Conservation (phyloP, 2,113 vertebrate genomes). For the Rostratula benghalensis region DNA sequence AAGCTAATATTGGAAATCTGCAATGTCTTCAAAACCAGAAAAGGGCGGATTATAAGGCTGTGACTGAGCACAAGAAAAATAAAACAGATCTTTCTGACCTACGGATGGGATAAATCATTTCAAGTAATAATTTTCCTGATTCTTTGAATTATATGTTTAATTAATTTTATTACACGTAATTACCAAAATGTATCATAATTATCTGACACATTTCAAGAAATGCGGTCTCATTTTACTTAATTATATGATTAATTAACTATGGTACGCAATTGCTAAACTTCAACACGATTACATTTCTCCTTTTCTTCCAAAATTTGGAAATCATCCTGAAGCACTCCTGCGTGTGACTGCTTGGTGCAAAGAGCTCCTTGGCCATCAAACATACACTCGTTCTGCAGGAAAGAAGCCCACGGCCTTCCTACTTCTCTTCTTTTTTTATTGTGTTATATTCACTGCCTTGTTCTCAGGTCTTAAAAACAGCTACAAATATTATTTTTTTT, state of each 20-base stretch:
- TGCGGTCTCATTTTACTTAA: slow-evolving; percentile 66
- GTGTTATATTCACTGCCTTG: background rate
- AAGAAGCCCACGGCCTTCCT: background rate
- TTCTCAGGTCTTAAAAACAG: background rate
- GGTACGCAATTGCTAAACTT: slow-evolving; percentile 62
- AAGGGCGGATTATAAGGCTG: background rate
- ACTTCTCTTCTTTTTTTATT: background rate
- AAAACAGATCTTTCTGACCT: slow-evolving; percentile 50
- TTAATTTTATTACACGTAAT: slow-evolving; percentile 70
- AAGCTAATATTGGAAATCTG: slow-evolving; percentile 6
- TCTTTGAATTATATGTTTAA: slow-evolving; percentile 69
- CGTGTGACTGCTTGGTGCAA: background rate
- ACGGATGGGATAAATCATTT: slow-evolving; percentile 1
- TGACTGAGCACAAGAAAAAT: slow-evolving; percentile 20
- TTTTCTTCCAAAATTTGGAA: slow-evolving; percentile 37
- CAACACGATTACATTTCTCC: slow-evolving; percentile 26
- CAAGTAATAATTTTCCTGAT: slow-evolving; percentile 56
- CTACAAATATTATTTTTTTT: background rate
- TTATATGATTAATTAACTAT: slow-evolving; percentile 72
- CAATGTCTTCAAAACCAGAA: slow-evolving; percentile 1
- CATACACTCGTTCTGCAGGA: background rate
- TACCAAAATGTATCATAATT: slow-evolving; percentile 71
- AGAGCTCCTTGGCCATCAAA: background rate
- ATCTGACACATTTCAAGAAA: slow-evolving; percentile 72
- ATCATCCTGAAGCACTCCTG: background rate